Evolutionary conservation across 2,797 vertebrate genomes (phyloP).

Genomic region (Oreochromis mossambicus): DNA sequence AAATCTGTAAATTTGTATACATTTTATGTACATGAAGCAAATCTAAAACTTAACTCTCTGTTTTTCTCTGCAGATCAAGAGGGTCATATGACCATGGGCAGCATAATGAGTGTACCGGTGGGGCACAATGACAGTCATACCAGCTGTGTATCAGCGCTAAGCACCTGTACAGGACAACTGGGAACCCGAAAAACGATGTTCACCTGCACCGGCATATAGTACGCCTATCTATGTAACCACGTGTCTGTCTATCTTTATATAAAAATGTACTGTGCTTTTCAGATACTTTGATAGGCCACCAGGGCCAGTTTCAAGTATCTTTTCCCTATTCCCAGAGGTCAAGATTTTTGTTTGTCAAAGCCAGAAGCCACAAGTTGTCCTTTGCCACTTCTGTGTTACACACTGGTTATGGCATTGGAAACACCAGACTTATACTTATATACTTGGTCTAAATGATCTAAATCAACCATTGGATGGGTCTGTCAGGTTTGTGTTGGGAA

Average conservation of each 20-base stretch:
- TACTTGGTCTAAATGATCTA: too few relatives aligned
- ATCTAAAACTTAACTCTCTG: neutral
- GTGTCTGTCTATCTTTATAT: neutral
- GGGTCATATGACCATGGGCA: slow-evolving; percentile 61
- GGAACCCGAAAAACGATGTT: slow-evolving; percentile 68
- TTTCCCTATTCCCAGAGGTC: neutral
- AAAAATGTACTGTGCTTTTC: neutral
- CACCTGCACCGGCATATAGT: slow-evolving; percentile 78
- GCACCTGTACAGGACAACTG: slow-evolving; percentile 67
- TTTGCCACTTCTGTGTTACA: neutral
- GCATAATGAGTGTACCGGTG: slow-evolving; percentile 62
- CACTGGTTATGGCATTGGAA: neutral
- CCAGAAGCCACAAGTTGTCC: neutral
- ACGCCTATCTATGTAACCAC: neutral
- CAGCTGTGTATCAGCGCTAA: slow-evolving; percentile 76
- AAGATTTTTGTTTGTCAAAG: neutral
- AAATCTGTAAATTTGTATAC: neutral
- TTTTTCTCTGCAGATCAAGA: slow-evolving; percentile 47
- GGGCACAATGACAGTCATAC: slow-evolving; percentile 72
- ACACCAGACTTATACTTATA: too few relatives aligned
- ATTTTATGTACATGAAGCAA: neutral
- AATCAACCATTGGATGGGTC: too few relatives aligned
- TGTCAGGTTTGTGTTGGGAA: too few relatives aligned
- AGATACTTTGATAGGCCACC: neutral
- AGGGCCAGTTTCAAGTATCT: neutral